Base-by-base conservation (phyloP, 1,140 invertebrate species). In the Himalopsyche phryganea region DNA sequence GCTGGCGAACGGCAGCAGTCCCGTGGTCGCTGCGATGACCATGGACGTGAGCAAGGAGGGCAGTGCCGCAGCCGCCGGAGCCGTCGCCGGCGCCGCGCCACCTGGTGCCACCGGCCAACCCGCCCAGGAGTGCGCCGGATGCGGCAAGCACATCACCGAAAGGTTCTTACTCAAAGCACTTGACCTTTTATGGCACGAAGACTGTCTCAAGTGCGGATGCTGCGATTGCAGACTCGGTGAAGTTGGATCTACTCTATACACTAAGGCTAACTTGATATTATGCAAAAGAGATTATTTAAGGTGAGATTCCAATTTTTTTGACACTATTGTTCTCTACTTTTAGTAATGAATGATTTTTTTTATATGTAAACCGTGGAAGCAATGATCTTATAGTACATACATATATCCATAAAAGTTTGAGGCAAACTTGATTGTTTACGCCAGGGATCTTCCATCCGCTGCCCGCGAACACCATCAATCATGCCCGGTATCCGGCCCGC, bases 201-300 rank as follows among this genome's bases (percentile, higher is more conserved):
- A 98, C 76, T 98, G 96, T 74, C 83, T 98, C 6, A 98, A 98
- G 76, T 98, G 96, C 72, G 92, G 92, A 53, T 97, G 94, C 78
- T 98, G 95, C 77, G 93, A 98, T 75, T 98, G 94, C 76, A 82
- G 95, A 44, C 83, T 98, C 40, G 96, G 95, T 10, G 96, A 98
- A 76, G 94, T 98, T n/a, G 95, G 96, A 19, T 96, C 94, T 40
- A 96, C 94, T 1, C 84, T 98, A 6, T 98, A 95, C 76, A 94
- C 92, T 28, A 95, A 95, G 75, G 95, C 94, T 36, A 97, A 98
- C 74, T 84, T 98, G 28, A 93, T 98, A 68, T 83, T 98, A n/a
- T 98, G 96, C 84, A 92, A 94, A 78, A 84, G 94, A 72, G 96
- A 98, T 76, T 98, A 98, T 80, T 84, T 98, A 67, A 95, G 95